phyloP scores from a whole-genome alignment of 2,113 vertebrate species.

The Gopherus evgoodei region DNA sequence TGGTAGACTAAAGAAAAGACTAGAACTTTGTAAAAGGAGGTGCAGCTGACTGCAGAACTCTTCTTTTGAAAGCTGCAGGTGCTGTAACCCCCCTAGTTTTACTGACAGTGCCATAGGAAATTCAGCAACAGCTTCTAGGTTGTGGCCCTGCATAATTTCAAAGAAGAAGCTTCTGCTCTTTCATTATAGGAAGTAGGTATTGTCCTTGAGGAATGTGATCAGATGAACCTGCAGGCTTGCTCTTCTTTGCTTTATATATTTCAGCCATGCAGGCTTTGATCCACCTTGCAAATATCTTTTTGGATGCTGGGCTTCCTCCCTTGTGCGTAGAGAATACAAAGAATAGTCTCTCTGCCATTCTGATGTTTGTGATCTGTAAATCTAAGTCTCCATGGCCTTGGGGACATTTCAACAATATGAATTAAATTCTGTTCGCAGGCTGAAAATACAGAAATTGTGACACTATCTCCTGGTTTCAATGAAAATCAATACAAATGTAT shows the following conservation, averaged over 20 bases:
- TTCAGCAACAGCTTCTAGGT: not conserved
- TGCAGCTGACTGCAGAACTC: not conserved
- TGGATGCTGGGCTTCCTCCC: not conserved
- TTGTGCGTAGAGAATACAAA: constrained; percentile 36
- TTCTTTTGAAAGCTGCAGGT: not conserved
- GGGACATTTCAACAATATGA: constrained; percentile 34
- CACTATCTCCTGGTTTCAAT: constrained; percentile 17
- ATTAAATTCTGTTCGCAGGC: constrained; percentile 17
- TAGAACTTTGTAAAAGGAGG: not conserved
- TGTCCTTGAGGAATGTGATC: constrained; percentile 20
- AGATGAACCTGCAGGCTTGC: not conserved
- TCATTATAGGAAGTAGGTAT: constrained; percentile 40
- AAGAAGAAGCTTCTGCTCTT: constrained; percentile 15
- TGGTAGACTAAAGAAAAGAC: not conserved
- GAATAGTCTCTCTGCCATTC: constrained; percentile 13
- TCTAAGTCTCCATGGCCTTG: not conserved
- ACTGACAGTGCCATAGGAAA: not conserved
- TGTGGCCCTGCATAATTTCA: not conserved
- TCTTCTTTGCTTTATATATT: constrained; percentile 34
- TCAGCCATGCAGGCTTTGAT: constrained; percentile 35
- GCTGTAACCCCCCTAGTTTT: not conserved
- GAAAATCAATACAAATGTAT: constrained; percentile 36
- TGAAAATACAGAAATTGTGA: constrained; percentile 28
- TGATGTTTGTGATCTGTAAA: constrained; percentile 54
- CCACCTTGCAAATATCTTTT: constrained; percentile 45